These are phyloP conservation scores for Bemisia tabaci DNA, from an alignment of 1,140 invertebrate species.

Conservation along the genomic window DNA sequence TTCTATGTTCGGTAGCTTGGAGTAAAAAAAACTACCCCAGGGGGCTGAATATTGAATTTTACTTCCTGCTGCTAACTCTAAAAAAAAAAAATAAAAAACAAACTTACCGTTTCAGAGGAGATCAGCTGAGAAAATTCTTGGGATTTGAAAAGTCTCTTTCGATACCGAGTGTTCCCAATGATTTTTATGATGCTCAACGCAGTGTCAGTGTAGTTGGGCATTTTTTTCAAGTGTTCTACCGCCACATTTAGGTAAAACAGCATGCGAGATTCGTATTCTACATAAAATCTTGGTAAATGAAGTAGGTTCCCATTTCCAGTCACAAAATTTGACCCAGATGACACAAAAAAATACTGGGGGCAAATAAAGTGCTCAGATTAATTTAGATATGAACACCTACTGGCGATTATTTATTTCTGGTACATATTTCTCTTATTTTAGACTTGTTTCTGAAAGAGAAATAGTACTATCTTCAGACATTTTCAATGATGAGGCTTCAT, in stretches of 20 bases:
- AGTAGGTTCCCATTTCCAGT: not conserved
- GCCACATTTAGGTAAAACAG: not conserved
- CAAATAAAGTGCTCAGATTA: no score
- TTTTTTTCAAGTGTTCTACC: not conserved
- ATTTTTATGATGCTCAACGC: not conserved
- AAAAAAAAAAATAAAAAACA: no score
- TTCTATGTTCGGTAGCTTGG: no score
- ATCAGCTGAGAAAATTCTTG: not conserved
- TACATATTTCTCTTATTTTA: no score
- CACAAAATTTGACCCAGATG: not conserved
- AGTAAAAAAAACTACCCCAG: no score
- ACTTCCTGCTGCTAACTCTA: not conserved
- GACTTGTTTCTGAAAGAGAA: no score
- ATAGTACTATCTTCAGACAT: no score
- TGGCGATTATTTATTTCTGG: no score
- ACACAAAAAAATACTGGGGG: not conserved
- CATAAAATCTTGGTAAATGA: not conserved
- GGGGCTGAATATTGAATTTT: no score
- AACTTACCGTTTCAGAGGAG: not conserved
- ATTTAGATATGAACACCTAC: no score
- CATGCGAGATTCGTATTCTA: not conserved
- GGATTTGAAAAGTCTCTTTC: not conserved
- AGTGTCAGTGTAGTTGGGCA: not conserved
- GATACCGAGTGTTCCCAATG: not conserved
- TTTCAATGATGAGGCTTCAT: no score